phyloP scores from a whole-genome alignment of 2,113 vertebrate genomes.

The Toxostoma redivivum region DNA sequence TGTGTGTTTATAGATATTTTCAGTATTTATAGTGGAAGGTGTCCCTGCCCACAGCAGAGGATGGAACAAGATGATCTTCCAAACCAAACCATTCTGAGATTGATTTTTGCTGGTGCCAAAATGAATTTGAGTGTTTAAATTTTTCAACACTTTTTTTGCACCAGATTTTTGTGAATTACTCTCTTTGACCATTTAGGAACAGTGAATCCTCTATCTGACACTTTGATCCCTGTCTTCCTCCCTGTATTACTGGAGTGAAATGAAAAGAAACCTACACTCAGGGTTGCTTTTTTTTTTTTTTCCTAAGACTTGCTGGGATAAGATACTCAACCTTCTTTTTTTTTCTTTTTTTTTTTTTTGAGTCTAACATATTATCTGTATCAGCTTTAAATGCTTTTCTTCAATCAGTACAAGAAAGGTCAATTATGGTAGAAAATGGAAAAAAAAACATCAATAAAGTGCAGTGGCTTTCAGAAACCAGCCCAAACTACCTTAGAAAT shows the following conservation, averaged over 20 bases:
- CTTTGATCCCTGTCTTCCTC: neutral
- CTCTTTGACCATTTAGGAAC: accelerated
- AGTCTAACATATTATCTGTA: neutral
- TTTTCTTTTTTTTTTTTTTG: neutral
- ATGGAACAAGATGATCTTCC: neutral
- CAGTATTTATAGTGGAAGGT: neutral
- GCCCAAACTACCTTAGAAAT: neutral
- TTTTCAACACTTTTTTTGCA: neutral
- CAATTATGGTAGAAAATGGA: neutral
- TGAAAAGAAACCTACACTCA: neutral
- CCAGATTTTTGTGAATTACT: neutral
- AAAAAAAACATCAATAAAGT: neutral
- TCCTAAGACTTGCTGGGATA: neutral
- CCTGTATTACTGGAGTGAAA: neutral
- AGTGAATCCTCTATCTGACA: neutral
- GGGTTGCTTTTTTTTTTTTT: no score
- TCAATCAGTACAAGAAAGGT: neutral
- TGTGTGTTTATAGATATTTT: neutral
- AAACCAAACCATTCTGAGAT: neutral
- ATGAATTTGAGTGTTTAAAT: accelerated
- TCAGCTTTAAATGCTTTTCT: neutral
- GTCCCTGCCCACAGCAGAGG: neutral
- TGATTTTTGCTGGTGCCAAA: neutral
- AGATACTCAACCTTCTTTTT: neutral
- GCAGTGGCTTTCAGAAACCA: accelerated